Evolutionary conservation across 2,797 vertebrate genomes (phyloP), one percentile per base, ranked within the genome.

Genomic region (Choloepus didactylus): DNA sequence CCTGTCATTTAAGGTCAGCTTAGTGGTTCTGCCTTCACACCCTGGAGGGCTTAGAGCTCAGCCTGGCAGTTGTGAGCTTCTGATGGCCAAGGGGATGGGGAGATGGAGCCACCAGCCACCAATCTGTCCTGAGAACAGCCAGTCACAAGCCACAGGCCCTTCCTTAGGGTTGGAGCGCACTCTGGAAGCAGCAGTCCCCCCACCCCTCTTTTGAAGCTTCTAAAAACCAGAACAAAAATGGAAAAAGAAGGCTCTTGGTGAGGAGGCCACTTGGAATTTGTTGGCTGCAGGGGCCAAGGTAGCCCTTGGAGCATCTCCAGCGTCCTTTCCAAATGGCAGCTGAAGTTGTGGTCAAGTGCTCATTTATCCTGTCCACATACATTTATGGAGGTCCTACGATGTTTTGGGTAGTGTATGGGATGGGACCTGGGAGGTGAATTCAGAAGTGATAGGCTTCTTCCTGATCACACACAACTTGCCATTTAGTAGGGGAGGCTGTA

Each of bases 351-450:
- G 19, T 51, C 64, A 44, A 9, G 88, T 23, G 18, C 10, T 72
- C 31, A 49, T 27, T 62, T 31, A 7, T 44, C 27, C 11, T 7
- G 0, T 49, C 44, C 14, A 3, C 3, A 1, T 62, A 4, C 35
- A n/a, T 35, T 70, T 0, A 23, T 41, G 14, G 59, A 79, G 41
- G 35, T 77, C 70, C 8, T 23, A 5, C 27, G 27, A 23, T 19
- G 69, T 70, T 12, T 69, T 27, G 27, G 90, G 80, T 38, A 12
- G 0, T 25, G 38, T 1, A 8, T 49, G 49, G 9, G 67, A 56
- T 44, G 29, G 29, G 38, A 9, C 15, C 0, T 29, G 5, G 4
- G 41, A 46, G 54, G 80, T 31, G 23, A 1, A 38, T 4, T 19
- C 25, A 4, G 19, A 38, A 38, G 56, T n/a, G 31, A 27, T n/a